Percentiles rank a stretch among this genome's conserved stretches.
These are phyloP conservation scores for Neotragus moschatus DNA, from an alignment of 2,113 vertebrate species.

Conservation along the genomic window DNA sequence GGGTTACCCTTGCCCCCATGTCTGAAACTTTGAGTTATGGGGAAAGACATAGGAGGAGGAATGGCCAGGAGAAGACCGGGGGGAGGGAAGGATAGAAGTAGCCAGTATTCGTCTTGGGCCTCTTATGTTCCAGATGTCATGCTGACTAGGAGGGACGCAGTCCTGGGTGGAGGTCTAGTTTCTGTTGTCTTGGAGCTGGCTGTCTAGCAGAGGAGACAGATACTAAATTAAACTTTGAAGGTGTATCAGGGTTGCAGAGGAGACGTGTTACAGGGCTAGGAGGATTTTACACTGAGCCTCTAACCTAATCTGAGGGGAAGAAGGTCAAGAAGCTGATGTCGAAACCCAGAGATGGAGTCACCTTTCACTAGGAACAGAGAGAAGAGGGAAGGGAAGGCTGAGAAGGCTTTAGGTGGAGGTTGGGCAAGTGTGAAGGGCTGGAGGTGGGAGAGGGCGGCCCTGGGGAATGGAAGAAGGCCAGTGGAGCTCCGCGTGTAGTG, in stretches of 20 bases:
- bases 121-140: neutral
- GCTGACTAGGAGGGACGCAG: neutral
- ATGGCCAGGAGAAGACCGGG: neutral
- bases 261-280: neutral
- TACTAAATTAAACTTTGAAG: neutral
- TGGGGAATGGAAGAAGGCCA: neutral
- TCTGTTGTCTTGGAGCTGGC: neutral
- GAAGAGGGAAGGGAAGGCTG: neutral
- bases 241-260: neutral
- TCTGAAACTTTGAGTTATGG: neutral
- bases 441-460: neutral
- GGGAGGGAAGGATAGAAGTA: neutral
- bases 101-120: neutral
- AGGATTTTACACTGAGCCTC: neutral
- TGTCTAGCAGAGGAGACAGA: neutral
- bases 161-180: neutral
- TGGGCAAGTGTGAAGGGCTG: neutral
- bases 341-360: neutral
- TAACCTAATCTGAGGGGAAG: neutral
- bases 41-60: neutral
- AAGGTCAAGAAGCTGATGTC: neutral
- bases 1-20: neutral
- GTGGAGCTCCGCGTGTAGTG: fast-evolving
- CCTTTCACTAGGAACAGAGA: neutral
- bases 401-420: too few relatives aligned